phyloP scores from a whole-genome alignment of 2,888 invertebrate species.

The Acanthococcus lagerstroemiae region DNA sequence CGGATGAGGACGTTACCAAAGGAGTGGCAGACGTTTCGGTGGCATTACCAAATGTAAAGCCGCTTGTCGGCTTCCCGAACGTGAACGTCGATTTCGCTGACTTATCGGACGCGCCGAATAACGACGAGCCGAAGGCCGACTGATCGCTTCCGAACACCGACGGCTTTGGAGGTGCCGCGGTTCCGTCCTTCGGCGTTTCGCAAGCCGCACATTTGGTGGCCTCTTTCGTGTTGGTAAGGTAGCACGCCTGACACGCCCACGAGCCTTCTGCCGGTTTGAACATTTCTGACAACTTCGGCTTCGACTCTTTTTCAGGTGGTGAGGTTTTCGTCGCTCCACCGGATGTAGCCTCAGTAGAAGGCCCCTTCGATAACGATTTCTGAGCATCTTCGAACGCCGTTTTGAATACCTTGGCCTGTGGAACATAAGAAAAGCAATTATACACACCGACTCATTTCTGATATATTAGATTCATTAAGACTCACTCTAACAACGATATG shows the following conservation, averaged over 20 bases:
- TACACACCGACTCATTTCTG: too few relatives aligned
- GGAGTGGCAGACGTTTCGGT: background rate
- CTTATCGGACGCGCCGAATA: too few relatives aligned
- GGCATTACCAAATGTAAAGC: too few relatives aligned
- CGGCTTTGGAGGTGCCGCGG: background rate
- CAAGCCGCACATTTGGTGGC: constrained; percentile 54
- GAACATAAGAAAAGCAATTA: background rate
- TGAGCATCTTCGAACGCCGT: constrained; percentile 5
- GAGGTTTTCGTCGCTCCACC: too few relatives aligned
- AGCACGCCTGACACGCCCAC: constrained; percentile 45
- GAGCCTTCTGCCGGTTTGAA: constrained; percentile 40
- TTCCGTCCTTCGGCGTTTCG: constrained; percentile 39
- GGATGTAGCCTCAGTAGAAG: constrained; percentile 51
- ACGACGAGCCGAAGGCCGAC: too few relatives aligned
- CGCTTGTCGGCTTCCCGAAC: constrained; percentile 13
- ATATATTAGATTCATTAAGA: too few relatives aligned
- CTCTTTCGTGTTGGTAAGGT: constrained; percentile 50
- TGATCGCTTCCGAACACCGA: too few relatives aligned
- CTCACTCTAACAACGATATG: too few relatives aligned
- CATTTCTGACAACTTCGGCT: constrained; percentile 35
- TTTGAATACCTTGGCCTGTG: constrained; percentile 12
- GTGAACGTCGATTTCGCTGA: constrained; percentile 4
- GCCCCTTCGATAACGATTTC: background rate
- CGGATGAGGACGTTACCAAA: background rate
- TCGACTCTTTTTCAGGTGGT: background rate